Evolutionary conservation across 2,888 invertebrate species (phyloP).

Genomic region (Conistra vaccinii): DNA sequence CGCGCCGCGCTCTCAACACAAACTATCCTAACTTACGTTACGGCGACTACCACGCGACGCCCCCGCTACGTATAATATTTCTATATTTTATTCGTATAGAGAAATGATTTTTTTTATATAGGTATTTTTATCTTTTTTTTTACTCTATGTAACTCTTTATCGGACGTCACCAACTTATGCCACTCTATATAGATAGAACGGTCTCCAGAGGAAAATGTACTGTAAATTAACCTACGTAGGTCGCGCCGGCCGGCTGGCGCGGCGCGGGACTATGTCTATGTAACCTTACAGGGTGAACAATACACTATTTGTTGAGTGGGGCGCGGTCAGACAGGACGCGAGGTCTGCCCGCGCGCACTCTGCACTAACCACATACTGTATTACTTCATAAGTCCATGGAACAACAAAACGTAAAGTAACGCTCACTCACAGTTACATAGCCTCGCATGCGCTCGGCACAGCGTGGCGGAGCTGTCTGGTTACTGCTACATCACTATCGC

Average conservation of each 20-base stretch:
- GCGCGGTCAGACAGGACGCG: constrained; percentile 56
- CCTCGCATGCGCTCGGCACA: background rate
- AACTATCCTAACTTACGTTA: constrained; percentile 80
- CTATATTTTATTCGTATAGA: constrained; percentile 84
- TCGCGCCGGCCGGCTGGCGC: constrained; percentile 21
- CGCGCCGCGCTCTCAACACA: constrained; percentile 53
- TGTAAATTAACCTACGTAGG: constrained; percentile 80
- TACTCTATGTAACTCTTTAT: constrained; percentile 84
- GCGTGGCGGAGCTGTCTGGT: background rate
- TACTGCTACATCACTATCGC: constrained; percentile 9
- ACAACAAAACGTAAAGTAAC: constrained; percentile 21
- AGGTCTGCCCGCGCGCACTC: constrained; percentile 30
- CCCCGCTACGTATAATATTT: constrained; percentile 78
- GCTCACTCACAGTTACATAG: background rate
- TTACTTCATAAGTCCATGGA: constrained; percentile 34
- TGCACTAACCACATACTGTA: constrained; percentile 56
- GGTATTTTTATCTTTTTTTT: constrained; percentile 81
- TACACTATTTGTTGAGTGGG: constrained; percentile 70
- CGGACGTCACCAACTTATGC: constrained; percentile 88
- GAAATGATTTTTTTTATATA: constrained; percentile 85
- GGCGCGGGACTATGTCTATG: constrained; percentile 26
- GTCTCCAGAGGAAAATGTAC: constrained; percentile 82
- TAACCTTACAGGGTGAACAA: constrained; percentile 75
- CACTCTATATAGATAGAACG: constrained; percentile 76
- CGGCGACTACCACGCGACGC: constrained; percentile 75